These are phyloP conservation scores for Girardinus metallicus DNA, from an alignment of 2,797 vertebrate species.

Conservation along the genomic window DNA sequence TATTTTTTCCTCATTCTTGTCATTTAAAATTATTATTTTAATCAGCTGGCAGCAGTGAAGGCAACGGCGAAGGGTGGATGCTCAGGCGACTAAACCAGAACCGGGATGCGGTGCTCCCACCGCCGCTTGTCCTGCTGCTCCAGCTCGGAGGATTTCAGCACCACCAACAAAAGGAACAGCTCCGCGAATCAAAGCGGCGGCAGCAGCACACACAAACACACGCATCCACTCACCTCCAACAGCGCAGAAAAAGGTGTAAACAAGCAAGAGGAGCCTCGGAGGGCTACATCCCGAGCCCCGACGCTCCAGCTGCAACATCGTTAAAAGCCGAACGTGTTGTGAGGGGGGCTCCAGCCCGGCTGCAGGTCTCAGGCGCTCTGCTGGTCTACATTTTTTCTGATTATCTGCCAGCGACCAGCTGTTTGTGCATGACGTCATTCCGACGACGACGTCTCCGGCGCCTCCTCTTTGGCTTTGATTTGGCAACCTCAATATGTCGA, in stretches of 20 bases:
- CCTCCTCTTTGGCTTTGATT: constrained; percentile 79
- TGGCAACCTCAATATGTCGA: constrained; percentile 69
- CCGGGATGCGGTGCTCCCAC: constrained; percentile 22
- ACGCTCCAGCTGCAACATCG: constrained; percentile 79
- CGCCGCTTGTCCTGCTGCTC: constrained; percentile 6
- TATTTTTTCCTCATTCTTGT: constrained; percentile 18
- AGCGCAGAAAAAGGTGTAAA: constrained; percentile 78
- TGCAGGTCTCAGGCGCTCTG: constrained; percentile 79
- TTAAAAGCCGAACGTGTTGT: constrained; percentile 61
- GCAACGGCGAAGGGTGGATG: constrained; percentile 29
- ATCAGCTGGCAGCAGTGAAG: background rate
- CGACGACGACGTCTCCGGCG: constrained; percentile 70
- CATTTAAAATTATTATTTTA: background rate
- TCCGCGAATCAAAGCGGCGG: constrained; percentile 61
- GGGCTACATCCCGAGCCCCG: constrained; percentile 73
- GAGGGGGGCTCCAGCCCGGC: constrained; percentile 74
- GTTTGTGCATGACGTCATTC: constrained; percentile 86
- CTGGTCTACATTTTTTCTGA: constrained; percentile 84
- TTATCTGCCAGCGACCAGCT: constrained; percentile 83
- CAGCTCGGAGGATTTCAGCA: constrained; percentile 70
- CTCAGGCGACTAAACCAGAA: constrained; percentile 8
- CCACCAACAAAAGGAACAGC: constrained; percentile 73
- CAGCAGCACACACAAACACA: constrained; percentile 32
- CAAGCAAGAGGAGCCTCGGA: constrained; percentile 79
- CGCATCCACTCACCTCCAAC: constrained; percentile 82